Percentiles rank a stretch among this genome's conserved stretches.
These are phyloP conservation scores for Ladona fulva DNA, from an alignment of 1,140 invertebrate species.

Conservation along the genomic window DNA sequence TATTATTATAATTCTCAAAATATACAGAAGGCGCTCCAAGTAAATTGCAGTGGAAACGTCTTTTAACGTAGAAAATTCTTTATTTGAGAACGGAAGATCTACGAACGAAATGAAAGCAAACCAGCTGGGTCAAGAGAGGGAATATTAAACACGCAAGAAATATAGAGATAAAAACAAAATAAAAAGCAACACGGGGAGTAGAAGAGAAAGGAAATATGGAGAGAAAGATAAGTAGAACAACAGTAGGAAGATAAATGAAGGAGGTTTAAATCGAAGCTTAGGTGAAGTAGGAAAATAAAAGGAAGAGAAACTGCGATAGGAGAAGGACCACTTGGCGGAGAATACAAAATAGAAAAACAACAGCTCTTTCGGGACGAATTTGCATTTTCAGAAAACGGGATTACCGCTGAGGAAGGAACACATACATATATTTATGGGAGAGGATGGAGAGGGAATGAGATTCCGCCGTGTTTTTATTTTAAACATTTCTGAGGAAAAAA, in stretches of 20 bases:
- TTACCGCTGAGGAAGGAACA: background rate
- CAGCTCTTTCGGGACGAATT: conserved; percentile 1
- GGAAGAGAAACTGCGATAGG: background rate
- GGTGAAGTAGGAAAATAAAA: background rate
- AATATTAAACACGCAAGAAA: no score
- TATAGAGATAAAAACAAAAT: no score
- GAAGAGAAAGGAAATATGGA: no score
- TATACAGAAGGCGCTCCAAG: no score
- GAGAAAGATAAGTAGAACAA: no score
- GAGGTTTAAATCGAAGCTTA: background rate
- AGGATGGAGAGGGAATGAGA: background rate
- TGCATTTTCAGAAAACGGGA: conserved; percentile 4
- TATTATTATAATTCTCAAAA: no score
- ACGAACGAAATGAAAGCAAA: no score
- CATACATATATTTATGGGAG: conserved; percentile 5
- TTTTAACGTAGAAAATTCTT: no score
- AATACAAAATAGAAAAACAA: conserved; percentile 11
- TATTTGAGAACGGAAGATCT: no score
- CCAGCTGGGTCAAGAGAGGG: no score
- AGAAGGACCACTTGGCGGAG: background rate
- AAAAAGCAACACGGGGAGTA: no score
- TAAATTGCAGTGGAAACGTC: no score
- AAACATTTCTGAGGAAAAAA: background rate
- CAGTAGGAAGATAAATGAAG: background rate
- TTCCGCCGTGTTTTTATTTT: background rate